Base-by-base conservation (phyloP, 2,113 vertebrate species). In the Balaeniceps rex region DNA sequence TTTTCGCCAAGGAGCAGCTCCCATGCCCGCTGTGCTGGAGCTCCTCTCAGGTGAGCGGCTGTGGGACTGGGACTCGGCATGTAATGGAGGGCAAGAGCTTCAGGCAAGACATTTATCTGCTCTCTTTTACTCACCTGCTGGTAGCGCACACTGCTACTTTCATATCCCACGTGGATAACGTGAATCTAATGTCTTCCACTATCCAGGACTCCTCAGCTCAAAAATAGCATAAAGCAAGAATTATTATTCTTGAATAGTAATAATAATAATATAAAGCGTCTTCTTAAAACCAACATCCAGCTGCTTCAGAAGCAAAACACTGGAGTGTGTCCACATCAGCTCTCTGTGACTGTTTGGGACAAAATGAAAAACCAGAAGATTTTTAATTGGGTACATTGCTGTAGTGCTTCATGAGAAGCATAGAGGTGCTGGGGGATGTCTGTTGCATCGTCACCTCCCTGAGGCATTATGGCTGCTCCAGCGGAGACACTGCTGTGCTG, bases 31-130 rank as follows among this genome's bases (percentile, higher is more conserved):
- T 4, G 11, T 12, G 49, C 58, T 22, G 34, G 51, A 61, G 42
- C 68, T 81, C 21, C 68, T 38, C 34, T 11, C 3, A 4, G 19
- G 25, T 5, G 28, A 34, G n/a, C 0, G 1, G 12, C 66, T 5
- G 4, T 11, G 44, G 63, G 31, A 40, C 19, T 3, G 2, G 14
- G 8, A 31, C 28, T 64, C 3, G 2, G 19, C 3, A 0, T 6
- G 25, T 9, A n/a, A 44, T 1, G 1, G 34, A 21, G 61, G 25
- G 31, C 7, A 52, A 17, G 57, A 87, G 38, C 36, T 71, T 52
- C 71, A 65, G 49, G 83, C 57, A 72, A 42, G 68, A 14, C 14
- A 5, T 70, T 46, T 15, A 11, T 29, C 51, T 83, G 49, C 36
- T 64, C 16, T 44, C 21, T 52, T 64, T 57, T 38, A 47, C 34